Percentiles rank a stretch among this genome's conserved stretches.
Evolutionary conservation across 1,140 invertebrate genomes (phyloP).

Genomic region (Halictus rubicundus): DNA sequence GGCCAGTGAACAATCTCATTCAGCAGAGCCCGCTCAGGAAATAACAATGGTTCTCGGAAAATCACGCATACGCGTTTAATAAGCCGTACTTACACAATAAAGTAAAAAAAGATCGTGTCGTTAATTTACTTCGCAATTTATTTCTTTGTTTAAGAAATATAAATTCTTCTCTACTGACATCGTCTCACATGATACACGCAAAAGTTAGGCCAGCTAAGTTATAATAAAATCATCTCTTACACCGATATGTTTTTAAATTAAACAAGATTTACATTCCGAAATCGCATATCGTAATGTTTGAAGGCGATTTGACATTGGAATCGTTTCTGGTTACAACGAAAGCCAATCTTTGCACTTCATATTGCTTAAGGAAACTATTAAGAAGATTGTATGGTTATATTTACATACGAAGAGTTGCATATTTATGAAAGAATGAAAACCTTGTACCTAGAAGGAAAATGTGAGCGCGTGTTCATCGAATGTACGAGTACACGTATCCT

Average conservation of each 20-base stretch:
- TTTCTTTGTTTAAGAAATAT: constrained; percentile 22
- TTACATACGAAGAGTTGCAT: constrained; percentile 8
- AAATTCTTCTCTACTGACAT: constrained; percentile 6
- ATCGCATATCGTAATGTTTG: neutral
- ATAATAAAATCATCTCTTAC: neutral
- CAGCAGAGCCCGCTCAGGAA: neutral
- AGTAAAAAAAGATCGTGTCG: neutral
- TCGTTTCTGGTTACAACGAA: neutral
- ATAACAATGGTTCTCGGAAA: neutral
- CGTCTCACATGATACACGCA: neutral
- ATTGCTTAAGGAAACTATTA: neutral
- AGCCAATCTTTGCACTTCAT: neutral
- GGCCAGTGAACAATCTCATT: neutral
- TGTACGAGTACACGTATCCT: constrained; percentile 2
- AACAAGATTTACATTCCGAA: constrained; percentile 5
- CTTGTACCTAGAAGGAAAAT: neutral
- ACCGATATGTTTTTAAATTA: neutral
- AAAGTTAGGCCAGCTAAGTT: constrained; percentile 2
- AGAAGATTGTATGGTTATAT: neutral
- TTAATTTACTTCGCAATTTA: constrained; percentile 18
- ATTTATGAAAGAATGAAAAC: neutral
- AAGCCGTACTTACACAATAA: neutral
- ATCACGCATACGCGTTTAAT: neutral
- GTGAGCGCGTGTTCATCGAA: constrained; percentile 8
- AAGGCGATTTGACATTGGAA: neutral